These are phyloP conservation scores for Nothobranchius kuhntae DNA, from an alignment of 2,113 vertebrate genomes.

Conservation along the genomic window DNA sequence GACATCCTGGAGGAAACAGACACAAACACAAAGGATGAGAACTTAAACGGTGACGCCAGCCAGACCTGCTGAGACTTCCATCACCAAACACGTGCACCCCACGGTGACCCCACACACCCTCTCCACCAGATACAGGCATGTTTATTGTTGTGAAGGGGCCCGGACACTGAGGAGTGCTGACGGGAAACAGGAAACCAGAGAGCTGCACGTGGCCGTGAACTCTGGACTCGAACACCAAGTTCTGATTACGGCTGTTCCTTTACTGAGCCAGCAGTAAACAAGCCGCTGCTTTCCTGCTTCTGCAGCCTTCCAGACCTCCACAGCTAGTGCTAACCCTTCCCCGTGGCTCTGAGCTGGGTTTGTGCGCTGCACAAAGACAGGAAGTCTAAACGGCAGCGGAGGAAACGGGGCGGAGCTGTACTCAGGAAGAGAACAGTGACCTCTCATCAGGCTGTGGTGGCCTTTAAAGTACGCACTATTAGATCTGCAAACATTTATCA, in stretches of 20 bases:
- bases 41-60: too few relatives aligned
- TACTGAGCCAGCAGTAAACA: constrained; percentile 3
- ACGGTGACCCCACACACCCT: not conserved
- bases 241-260: constrained; percentile 2
- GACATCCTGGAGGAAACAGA: constrained; percentile 83
- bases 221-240: constrained; percentile 7
- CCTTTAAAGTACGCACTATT: too few relatives aligned
- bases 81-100: too few relatives aligned
- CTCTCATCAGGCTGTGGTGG: too few relatives aligned
- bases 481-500: too few relatives aligned
- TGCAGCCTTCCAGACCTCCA: not conserved
- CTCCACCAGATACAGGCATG: not conserved
- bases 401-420: too few relatives aligned
- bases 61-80: too few relatives aligned
- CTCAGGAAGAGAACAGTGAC: too few relatives aligned
- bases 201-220: not conserved
- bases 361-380: too few relatives aligned
- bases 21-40: not conserved
- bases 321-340: too few relatives aligned
- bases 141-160: not conserved
- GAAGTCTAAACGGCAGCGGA: too few relatives aligned
- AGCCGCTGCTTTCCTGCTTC: constrained; percentile 12
- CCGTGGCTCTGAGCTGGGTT: too few relatives aligned
- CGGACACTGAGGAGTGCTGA: not conserved
- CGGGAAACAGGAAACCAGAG: constrained; percentile 26